A percentile compares a stretch with the other conserved stretches of the same genome.
Conservation (phyloP, 2,113 vertebrate genomes). For the Mus pahari region DNA sequence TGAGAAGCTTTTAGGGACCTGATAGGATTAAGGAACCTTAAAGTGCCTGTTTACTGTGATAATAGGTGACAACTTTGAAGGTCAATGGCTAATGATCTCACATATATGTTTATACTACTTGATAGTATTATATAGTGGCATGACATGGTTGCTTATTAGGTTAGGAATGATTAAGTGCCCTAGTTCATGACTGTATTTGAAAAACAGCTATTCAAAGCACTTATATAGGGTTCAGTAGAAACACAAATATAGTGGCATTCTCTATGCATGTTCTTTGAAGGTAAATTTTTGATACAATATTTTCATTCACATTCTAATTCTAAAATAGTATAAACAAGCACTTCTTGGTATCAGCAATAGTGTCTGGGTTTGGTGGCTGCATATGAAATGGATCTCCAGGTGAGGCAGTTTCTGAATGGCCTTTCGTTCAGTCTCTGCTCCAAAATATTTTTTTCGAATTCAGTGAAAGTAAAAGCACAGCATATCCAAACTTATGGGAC, state of each 20-base stretch:
- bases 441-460: neutral
- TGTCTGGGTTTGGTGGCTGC: no score
- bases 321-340: neutral
- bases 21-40: rapidly evolving
- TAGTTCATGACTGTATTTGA: neutral
- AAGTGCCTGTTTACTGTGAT: neutral
- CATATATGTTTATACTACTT: neutral
- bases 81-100: neutral
- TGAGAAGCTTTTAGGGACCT: neutral
- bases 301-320: neutral
- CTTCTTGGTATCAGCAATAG: no score
- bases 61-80: neutral
- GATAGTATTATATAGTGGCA: neutral
- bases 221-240: neutral
- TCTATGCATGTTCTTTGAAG: no score
- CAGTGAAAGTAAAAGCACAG: no score
- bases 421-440: neutral
- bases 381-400: no score
- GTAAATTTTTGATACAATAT: neutral
- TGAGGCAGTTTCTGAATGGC: no score
- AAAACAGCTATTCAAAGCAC: neutral
- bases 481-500: no score
- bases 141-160: neutral
- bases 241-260: neutral
- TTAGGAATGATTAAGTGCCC: neutral